Conservation (phyloP, 2,888 invertebrate genomes). For the Malthinus flaveolus region DNA sequence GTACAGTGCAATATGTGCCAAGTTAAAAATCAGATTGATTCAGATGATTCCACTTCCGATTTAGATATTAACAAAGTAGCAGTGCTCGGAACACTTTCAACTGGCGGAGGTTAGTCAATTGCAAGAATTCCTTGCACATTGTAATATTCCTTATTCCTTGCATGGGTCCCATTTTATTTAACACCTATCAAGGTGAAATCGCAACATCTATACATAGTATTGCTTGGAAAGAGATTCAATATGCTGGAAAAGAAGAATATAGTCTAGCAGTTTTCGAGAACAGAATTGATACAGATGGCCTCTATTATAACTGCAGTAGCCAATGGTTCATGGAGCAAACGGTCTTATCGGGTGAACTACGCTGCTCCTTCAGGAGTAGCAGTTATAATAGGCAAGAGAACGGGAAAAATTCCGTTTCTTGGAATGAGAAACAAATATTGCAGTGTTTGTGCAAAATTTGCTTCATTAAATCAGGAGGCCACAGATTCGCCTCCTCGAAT, state of each 20-base stretch:
- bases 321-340: slow-evolving; percentile 12
- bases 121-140: not conserved
- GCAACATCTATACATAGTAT: too few species aligned
- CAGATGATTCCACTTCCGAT: not conserved
- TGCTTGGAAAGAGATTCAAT: too few species aligned
- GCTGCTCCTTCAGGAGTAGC: slow-evolving; percentile 10
- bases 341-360: slow-evolving; percentile 8
- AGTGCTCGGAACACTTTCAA: not conserved
- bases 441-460: slow-evolving; percentile 7
- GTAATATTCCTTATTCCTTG: too few species aligned
- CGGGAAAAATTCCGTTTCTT: slow-evolving; percentile 25
- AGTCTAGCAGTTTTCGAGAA: not conserved
- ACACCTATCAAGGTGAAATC: too few species aligned
- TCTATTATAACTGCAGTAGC: slow-evolving; percentile 4
- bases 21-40: not conserved
- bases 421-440: slow-evolving; percentile 31
- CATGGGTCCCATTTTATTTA: too few species aligned
- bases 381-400: slow-evolving; percentile 16
- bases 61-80: not conserved
- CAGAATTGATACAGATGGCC: not conserved
- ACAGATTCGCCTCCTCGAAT: too few species aligned
- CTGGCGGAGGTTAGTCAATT: not conserved
- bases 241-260: too few species aligned
- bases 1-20: not conserved
- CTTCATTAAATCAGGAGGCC: slow-evolving; percentile 5